Percentiles rank a stretch among this genome's conserved stretches.
These are phyloP conservation scores for Acrocephalus arundinaceus DNA, from an alignment of 2,113 vertebrate genomes.

Conservation along the genomic window DNA sequence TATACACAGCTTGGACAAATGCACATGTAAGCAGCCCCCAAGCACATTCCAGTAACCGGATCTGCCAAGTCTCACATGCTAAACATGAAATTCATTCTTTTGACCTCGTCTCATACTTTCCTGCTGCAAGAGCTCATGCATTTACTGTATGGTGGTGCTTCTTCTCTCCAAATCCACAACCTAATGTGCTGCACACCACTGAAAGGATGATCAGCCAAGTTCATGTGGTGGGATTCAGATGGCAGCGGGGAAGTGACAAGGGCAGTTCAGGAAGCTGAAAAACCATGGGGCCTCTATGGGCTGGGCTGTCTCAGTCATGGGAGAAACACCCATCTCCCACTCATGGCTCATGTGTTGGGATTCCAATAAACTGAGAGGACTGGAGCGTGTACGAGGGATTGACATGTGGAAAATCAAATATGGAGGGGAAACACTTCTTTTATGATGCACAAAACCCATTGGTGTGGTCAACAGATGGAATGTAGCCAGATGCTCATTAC, in stretches of 20 bases:
- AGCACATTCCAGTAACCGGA: neutral
- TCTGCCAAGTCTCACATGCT: neutral
- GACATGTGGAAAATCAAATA: conserved; percentile 63
- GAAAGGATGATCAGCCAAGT: neutral
- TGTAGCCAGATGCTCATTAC: conserved; percentile 69
- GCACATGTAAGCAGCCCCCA: neutral
- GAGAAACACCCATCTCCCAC: neutral
- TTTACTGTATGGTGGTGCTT: neutral
- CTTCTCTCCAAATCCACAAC: neutral
- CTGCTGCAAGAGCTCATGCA: neutral
- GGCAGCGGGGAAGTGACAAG: neutral
- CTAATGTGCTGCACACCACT: neutral
- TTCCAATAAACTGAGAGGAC: conserved; percentile 21
- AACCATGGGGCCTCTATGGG: rapidly evolving
- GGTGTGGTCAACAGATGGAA: conserved; percentile 70
- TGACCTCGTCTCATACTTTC: neutral
- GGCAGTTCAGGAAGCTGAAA: neutral
- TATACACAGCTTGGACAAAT: neutral
- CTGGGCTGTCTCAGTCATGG: neutral
- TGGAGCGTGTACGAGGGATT: neutral
- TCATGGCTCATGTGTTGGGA: neutral
- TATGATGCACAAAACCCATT: conserved; percentile 55
- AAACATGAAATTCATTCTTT: neutral
- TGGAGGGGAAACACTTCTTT: conserved; percentile 50
- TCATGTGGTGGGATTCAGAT: too few relatives aligned